phyloP scores from a whole-genome alignment of 2,113 vertebrate genomes.

The Plestiodon gilberti region DNA sequence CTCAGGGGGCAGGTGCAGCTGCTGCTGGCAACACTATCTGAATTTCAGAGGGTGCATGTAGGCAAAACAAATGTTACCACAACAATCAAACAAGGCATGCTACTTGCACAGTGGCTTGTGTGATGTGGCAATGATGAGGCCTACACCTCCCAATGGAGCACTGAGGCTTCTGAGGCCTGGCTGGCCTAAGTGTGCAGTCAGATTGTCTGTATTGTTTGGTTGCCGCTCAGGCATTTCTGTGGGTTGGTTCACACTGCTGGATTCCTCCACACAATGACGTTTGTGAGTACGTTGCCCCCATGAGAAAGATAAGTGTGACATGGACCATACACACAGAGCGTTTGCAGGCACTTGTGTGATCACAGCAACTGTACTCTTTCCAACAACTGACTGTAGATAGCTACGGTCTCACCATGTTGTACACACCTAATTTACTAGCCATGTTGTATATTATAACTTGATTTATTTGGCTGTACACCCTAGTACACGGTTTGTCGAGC shows the following conservation, averaged over 20 bases:
- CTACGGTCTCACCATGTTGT: background rate
- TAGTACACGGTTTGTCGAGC: too few relatives aligned
- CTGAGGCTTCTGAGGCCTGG: background rate
- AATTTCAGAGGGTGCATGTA: background rate
- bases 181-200: background rate
- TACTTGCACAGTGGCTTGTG: background rate
- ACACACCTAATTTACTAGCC: background rate
- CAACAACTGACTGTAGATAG: background rate
- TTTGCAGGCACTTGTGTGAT: background rate
- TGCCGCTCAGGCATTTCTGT: background rate
- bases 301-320: background rate
- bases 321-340: background rate
- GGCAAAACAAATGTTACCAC: background rate
- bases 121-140: too few relatives aligned
- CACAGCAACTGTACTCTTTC: background rate
- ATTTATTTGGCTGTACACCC: background rate
- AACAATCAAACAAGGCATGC: background rate
- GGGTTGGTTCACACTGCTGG: background rate
- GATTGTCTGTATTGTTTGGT: background rate
- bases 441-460: background rate
- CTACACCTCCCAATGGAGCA: too few relatives aligned
- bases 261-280: background rate
- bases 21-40: background rate
- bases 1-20: background rate
- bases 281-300: background rate